These are phyloP conservation scores for Labeo rohita DNA, from an alignment of 2,113 vertebrate genomes.

Conservation along the genomic window DNA sequence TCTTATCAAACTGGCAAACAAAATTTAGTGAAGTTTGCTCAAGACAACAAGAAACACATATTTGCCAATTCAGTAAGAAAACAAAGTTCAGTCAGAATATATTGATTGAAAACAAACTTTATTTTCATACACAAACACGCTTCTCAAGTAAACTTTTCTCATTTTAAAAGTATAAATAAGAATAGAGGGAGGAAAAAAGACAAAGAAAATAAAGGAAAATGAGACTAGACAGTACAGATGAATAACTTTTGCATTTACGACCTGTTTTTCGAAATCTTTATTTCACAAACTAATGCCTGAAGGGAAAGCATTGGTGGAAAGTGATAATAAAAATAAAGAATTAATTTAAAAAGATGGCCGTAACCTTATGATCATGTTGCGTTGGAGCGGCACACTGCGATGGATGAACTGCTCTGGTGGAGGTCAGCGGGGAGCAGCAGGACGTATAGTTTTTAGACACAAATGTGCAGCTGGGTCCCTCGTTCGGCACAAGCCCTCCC, in stretches of 20 bases:
- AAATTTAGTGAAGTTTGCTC: not conserved
- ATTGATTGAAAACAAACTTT: not conserved
- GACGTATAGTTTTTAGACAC: constrained; percentile 59
- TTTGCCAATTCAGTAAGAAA: not conserved
- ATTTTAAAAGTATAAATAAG: not conserved
- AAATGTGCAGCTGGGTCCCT: constrained; percentile 62
- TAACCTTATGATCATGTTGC: constrained; percentile 59
- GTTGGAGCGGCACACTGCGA: constrained; percentile 52
- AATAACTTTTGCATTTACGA: not conserved
- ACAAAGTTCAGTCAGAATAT: not conserved
- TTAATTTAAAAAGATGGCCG: not conserved
- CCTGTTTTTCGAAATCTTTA: not conserved
- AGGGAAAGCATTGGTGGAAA: not conserved
- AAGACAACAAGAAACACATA: not conserved
- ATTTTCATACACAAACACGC: not conserved
- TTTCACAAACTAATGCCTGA: not conserved
- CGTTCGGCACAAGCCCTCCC: constrained; percentile 50
- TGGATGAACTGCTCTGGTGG: constrained; percentile 43
- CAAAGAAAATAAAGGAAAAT: not conserved
- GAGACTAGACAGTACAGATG: not conserved
- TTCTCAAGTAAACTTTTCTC: not conserved
- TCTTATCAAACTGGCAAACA: not conserved
- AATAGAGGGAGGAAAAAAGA: no score
- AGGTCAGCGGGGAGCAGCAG: constrained; percentile 37
- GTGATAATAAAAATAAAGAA: constrained; percentile 9